Evolutionary conservation across 2,113 vertebrate species (phyloP), one percentile per base, ranked within the genome.

Genomic region (Acanthisitta chloris): DNA sequence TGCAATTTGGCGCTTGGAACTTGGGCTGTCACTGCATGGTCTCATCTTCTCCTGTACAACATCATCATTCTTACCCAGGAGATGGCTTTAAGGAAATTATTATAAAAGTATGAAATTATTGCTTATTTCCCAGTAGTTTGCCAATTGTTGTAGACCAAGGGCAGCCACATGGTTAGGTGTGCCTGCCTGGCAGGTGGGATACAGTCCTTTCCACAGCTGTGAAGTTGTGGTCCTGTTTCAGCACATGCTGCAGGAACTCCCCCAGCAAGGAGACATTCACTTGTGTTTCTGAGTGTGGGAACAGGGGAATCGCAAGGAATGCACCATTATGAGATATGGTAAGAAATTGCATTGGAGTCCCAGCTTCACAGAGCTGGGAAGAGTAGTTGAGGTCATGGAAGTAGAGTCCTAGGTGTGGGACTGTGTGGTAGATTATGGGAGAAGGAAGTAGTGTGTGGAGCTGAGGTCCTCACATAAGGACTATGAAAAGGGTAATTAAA

Each of bases 361-460:
- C 38, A 29, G 24, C 40, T 58, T 88, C 24, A 25, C 17, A 48
- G 31, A 46, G 28, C 16, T 69, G 48, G 31, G 15, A 81, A 38
- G 24, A 31, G 19, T 26, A 16, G 14, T 12, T 49, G 36, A 33
- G 43, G 24, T 52, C 31, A 36, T 43, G 48, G 57, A 71, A 51
- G 9, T 5, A 45, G 46, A 80, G 46, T 36, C 26, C 57, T 26
- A 36, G 11, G 15, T 0, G 1, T 58, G 38, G 69, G n/a, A 48
- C 31, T 15, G 10, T 1, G 0, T 43, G 24, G 54, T 34, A 38
- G n/a, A 20, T 77, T 1, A 1, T 40, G 46, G 65, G n/a, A 91
- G 43, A 67, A 58, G 34, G 42, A 77, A 38, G 8, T 51, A 61
- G 29, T n/a, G 17, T 1, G 3, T 33, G 3, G 40, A 66, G 69